Conservation (phyloP, 35 echinoderm and acorn worm genomes). For the Eucidaris tribuloides region DNA sequence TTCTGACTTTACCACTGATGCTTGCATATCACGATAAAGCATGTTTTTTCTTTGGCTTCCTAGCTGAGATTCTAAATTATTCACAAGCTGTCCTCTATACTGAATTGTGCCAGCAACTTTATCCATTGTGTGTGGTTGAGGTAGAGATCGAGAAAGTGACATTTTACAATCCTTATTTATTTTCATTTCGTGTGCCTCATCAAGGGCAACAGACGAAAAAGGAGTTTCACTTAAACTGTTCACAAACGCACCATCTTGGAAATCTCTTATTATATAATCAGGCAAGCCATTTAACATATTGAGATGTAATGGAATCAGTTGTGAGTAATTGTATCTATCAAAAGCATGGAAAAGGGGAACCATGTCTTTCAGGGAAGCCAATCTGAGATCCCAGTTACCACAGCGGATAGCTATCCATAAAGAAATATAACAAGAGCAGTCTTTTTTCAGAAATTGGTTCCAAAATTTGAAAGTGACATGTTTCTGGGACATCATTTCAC, state of each 20-base stretch:
- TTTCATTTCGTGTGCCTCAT: conserved; percentile 3
- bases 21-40: not conserved
- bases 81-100: not conserved
- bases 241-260: conserved; percentile 33
- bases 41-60: not conserved
- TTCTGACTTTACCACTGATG: conserved; percentile 1
- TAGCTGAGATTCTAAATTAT: conserved; percentile 20
- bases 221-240: not conserved
- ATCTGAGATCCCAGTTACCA: conserved; percentile 26
- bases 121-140: conserved; percentile 5
- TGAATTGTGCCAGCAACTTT: conserved; percentile 11
- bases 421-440: not conserved
- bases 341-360: conserved; percentile 38
- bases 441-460: not conserved
- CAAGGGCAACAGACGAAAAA: not conserved
- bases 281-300: not conserved
- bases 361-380: conserved; percentile 14
- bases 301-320: conserved; percentile 22
- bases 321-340: conserved; percentile 11
- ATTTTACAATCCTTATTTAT: conserved; percentile 21
- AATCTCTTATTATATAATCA: not conserved
- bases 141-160: not conserved
- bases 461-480: conserved; percentile 27
- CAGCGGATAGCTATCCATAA: conserved; percentile 10
- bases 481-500: not conserved